Evolutionary conservation across 2,797 vertebrate genomes (phyloP).

Genomic region (Intellagama lesueurii): DNA sequence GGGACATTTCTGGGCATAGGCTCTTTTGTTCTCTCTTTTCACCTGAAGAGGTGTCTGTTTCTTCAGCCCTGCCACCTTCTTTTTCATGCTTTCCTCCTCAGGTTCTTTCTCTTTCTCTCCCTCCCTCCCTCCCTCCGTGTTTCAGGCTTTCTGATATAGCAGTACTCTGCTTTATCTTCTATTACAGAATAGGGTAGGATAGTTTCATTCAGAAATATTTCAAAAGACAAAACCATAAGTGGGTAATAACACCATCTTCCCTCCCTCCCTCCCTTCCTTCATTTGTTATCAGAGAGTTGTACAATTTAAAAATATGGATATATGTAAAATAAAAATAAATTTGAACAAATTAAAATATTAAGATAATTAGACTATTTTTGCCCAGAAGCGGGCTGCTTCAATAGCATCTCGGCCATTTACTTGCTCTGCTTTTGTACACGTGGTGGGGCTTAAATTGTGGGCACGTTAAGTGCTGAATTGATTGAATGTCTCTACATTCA

Average conservation of each 20-base stretch:
- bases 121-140: neutral
- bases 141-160: neutral
- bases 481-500: neutral
- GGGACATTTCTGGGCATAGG: constrained; percentile 45
- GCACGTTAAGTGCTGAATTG: no score
- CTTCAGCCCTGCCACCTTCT: constrained; percentile 21
- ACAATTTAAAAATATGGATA: no score
- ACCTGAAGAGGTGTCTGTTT: constrained; percentile 42
- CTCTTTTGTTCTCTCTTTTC: constrained; percentile 68
- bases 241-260: neutral
- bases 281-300: no score
- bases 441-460: no score
- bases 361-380: no score
- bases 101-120: neutral
- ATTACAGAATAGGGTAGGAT: constrained; percentile 28
- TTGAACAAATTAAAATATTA: no score
- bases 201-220: constrained; percentile 21
- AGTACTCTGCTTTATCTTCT: neutral
- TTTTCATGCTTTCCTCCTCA: constrained; percentile 18
- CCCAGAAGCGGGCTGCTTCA: no score
- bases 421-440: no score
- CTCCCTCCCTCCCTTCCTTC: no score
- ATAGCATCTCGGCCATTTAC: no score
- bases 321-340: no score
- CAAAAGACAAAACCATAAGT: neutral